A percentile compares a stretch with the other conserved stretches of the same genome.
Evolutionary conservation across 2,888 invertebrate genomes (phyloP).

Genomic region (Chelonus formosanus): DNA sequence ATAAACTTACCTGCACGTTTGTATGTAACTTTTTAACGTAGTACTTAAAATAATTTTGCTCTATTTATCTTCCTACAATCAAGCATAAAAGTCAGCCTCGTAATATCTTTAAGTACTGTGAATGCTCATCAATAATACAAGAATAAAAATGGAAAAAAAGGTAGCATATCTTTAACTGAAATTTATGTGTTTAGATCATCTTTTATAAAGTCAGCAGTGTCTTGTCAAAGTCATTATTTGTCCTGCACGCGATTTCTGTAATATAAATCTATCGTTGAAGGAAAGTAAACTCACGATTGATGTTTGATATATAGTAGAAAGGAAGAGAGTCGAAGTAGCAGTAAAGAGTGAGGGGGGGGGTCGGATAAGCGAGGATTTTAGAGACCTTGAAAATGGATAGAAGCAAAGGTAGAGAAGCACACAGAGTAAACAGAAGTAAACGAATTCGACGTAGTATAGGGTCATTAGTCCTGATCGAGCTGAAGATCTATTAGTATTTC

Average conservation of each 20-base stretch:
- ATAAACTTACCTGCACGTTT: too few relatives aligned
- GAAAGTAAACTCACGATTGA: conserved; percentile 19
- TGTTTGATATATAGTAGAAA: conserved; percentile 6
- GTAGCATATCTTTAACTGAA: neutral
- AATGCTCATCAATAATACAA: too few relatives aligned
- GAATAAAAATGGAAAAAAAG: too few relatives aligned
- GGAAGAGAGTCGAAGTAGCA: neutral
- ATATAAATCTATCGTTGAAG: conserved; percentile 21
- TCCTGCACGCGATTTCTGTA: conserved; percentile 25
- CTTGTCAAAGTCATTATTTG: conserved; percentile 23
- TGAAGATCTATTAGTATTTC: conserved; percentile 22
- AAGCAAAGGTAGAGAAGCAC: neutral
- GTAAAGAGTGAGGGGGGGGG: neutral
- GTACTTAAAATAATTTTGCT: too few relatives aligned
- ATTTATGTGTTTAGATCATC: neutral
- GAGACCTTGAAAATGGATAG: conserved; percentile 13
- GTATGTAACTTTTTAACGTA: too few relatives aligned
- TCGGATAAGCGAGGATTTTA: too few relatives aligned
- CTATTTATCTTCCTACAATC: too few relatives aligned
- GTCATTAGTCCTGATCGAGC: conserved; percentile 32
- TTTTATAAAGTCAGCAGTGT: conserved; percentile 9
- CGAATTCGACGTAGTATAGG: conserved; percentile 19
- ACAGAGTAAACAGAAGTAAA: conserved; percentile 27
- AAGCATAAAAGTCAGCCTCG: too few relatives aligned
- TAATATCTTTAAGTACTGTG: too few relatives aligned